Conservation (phyloP, 2,888 invertebrate species). For the Netelia melanura region DNA sequence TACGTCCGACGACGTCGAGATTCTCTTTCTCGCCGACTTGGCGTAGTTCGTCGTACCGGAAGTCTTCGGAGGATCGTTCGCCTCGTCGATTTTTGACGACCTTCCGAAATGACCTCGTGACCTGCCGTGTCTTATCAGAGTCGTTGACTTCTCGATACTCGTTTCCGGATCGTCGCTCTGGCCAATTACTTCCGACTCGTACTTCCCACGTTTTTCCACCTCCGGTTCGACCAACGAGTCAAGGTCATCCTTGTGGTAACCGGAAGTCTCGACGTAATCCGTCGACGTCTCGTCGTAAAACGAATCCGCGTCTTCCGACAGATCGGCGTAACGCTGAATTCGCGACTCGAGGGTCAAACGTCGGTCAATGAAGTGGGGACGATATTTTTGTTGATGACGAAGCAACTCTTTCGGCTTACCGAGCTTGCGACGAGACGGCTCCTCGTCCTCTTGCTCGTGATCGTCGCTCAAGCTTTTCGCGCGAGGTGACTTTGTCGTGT, state of each 20-base stretch:
- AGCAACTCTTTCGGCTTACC: constrained; percentile 75
- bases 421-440: constrained; percentile 62
- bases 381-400: constrained; percentile 80
- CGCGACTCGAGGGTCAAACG: constrained; percentile 71
- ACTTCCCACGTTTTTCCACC: not conserved
- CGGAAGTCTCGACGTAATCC: constrained; percentile 30
- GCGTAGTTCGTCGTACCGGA: not conserved
- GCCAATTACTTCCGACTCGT: constrained; percentile 41
- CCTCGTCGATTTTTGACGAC: constrained; percentile 63
- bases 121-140: constrained; percentile 85
- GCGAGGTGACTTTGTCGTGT: constrained; percentile 43
- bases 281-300: constrained; percentile 38
- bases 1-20: not conserved
- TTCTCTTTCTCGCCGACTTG: not conserved
- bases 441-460: constrained; percentile 50
- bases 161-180: constrained; percentile 58
- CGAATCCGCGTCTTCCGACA: constrained; percentile 10
- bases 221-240: not conserved
- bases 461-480: constrained; percentile 41
- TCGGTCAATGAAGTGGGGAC: constrained; percentile 80
- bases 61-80: constrained; percentile 9
- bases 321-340: constrained; percentile 43
- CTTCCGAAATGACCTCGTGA: constrained; percentile 82
- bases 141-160: constrained; percentile 73
- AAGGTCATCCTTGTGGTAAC: not conserved